Percentiles rank a stretch among this genome's conserved stretches.
These are phyloP conservation scores for Limenitis camilla DNA, from an alignment of 2,888 invertebrate species.

Conservation along the genomic window DNA sequence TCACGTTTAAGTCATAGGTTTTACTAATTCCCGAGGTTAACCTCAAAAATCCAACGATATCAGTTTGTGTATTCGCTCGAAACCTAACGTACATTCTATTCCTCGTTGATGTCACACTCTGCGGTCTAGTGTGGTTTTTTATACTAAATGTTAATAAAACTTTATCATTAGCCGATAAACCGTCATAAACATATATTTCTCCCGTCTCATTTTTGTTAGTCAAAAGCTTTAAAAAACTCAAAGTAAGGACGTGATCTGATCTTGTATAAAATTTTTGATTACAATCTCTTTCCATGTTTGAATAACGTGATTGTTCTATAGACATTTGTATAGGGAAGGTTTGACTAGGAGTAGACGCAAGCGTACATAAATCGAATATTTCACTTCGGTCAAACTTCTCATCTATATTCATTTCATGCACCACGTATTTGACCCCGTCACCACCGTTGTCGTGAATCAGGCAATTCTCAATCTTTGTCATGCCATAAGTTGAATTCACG, in stretches of 20 bases:
- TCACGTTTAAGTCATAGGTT: constrained; percentile 90
- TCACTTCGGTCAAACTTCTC: constrained; percentile 83
- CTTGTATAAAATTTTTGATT: constrained; percentile 86
- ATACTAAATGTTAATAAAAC: constrained; percentile 82
- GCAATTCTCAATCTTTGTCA: constrained; percentile 85
- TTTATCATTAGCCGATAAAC: constrained; percentile 80
- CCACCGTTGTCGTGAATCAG: constrained; percentile 88
- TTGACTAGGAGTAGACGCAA: constrained; percentile 88
- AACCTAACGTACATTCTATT: constrained; percentile 88
- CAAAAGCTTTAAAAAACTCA: constrained; percentile 88
- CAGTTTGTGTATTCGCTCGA: constrained; percentile 80
- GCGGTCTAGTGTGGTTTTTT: constrained; percentile 89
- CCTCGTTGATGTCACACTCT: constrained; percentile 87
- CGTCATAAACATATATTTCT: constrained; percentile 85
- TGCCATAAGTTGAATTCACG: constrained; percentile 90
- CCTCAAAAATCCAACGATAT: constrained; percentile 84
- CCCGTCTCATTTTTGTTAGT: constrained; percentile 85
- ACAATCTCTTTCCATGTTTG: constrained; percentile 81
- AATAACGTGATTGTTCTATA: constrained; percentile 85
- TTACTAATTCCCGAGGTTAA: constrained; percentile 84
- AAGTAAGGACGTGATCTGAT: constrained; percentile 86
- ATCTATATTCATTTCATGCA: constrained; percentile 85
- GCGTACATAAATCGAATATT: constrained; percentile 88
- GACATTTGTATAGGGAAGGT: constrained; percentile 90
- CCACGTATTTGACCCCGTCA: constrained; percentile 91